Percentiles rank a stretch among this genome's conserved stretches.
phyloP scores from a whole-genome alignment of 2,113 vertebrate species.

The Castor canadensis region DNA sequence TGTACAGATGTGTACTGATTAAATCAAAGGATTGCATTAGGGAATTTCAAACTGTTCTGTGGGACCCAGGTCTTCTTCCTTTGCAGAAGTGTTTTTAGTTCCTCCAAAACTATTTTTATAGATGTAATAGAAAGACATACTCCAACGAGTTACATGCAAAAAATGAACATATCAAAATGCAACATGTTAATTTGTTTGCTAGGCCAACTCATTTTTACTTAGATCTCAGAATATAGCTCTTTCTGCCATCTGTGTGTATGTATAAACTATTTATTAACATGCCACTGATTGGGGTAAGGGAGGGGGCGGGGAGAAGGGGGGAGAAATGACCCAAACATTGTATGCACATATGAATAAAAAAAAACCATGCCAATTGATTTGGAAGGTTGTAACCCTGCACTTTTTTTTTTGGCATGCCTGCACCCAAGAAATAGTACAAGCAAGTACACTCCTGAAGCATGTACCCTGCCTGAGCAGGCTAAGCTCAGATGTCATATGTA shows the following conservation, averaged over 20 bases:
- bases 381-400: background rate
- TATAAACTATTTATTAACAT: conserved; percentile 9
- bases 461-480: background rate
- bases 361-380: too few species aligned
- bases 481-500: background rate
- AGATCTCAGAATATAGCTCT: conserved; percentile 22
- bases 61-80: background rate
- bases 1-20: background rate
- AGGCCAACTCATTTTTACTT: background rate
- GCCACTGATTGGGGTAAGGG: background rate
- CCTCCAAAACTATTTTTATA: background rate
- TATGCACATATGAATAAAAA: too few species aligned
- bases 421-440: background rate
- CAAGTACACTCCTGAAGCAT: accelerated
- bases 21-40: background rate
- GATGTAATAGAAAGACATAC: background rate
- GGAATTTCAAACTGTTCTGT: background rate
- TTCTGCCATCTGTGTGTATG: background rate
- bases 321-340: too few species aligned
- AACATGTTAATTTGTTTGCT: conserved; percentile 41
- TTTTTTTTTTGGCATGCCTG: background rate
- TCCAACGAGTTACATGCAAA: background rate
- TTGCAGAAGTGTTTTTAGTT: background rate
- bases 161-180: background rate
- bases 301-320: too few species aligned